phyloP scores from a whole-genome alignment of 2,113 vertebrate species.

The Silurus asotus region DNA sequence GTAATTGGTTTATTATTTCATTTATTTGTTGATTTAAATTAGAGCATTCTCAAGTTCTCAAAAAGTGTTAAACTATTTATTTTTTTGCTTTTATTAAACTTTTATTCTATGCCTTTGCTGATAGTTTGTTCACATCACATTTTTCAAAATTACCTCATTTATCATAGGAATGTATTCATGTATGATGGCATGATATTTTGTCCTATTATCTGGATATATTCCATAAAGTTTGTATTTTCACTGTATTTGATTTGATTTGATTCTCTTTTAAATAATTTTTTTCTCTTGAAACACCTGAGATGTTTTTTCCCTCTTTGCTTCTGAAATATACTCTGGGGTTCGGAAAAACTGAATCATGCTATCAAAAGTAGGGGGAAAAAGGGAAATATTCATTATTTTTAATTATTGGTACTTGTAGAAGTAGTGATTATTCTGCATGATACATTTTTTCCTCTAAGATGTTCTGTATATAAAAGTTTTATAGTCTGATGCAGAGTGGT shows the following conservation, averaged over 20 bases:
- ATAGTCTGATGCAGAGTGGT: conserved; percentile 11
- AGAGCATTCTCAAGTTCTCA: too few species aligned
- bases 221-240: neutral
- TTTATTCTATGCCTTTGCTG: neutral
- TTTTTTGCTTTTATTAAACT: neutral
- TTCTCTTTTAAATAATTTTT: neutral
- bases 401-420: neutral
- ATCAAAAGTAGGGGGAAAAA: neutral
- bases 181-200: neutral
- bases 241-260: neutral
- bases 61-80: too few species aligned
- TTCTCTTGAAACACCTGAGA: neutral
- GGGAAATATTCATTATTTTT: conserved; percentile 22
- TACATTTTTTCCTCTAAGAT: conserved; percentile 5
- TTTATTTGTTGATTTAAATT: too few species aligned
- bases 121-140: neutral
- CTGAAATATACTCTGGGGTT: conserved; percentile 10
- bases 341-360: conserved; percentile 7
- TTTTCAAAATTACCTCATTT: neutral
- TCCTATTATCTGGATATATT: neutral
- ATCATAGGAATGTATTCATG: neutral
- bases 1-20: too few species aligned
- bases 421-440: conserved; percentile 23
- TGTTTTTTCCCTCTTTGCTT: neutral
- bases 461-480: conserved; percentile 16